phyloP scores from a whole-genome alignment of 2,888 invertebrate genomes.

The Tetranychus truncatus region DNA sequence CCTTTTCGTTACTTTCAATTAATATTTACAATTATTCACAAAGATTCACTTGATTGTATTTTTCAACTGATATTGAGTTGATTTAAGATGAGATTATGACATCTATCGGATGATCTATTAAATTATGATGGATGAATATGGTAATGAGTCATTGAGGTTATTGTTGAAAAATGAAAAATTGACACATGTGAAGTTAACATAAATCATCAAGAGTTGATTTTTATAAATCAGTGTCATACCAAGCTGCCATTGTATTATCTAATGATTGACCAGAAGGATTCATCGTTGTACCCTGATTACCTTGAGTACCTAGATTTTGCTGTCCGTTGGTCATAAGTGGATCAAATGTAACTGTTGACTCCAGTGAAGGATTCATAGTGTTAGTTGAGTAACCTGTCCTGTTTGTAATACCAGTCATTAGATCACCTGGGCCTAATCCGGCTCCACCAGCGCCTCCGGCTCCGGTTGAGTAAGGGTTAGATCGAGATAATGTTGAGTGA shows the following conservation, averaged over 20 bases:
- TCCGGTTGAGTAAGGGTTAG: constrained; percentile 57
- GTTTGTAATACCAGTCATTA: background rate
- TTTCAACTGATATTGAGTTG: background rate
- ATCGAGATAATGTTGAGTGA: constrained; percentile 55
- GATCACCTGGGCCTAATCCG: constrained; percentile 47
- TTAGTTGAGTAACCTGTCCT: background rate
- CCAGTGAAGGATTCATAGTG: constrained; percentile 40
- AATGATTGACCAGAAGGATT: constrained; percentile 34
- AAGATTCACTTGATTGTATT: background rate
- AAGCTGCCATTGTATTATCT: constrained; percentile 78
- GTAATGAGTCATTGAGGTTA: too few relatives aligned
- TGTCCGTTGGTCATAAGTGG: constrained; percentile 30
- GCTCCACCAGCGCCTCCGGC: background rate
- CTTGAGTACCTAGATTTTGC: background rate
- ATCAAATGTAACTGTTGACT: constrained; percentile 40
- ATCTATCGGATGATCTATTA: too few relatives aligned
- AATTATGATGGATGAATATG: too few relatives aligned
- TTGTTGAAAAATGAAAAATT: too few relatives aligned
- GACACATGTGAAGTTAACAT: too few relatives aligned
- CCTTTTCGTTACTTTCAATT: background rate
- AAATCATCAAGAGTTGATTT: too few relatives aligned
- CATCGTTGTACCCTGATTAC: background rate
- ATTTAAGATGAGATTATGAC: too few relatives aligned
- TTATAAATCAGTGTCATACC: constrained; percentile 90
- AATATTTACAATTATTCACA: background rate